phyloP scores from a whole-genome alignment of 2,797 vertebrate genomes.

The Malurus leucopterus region DNA sequence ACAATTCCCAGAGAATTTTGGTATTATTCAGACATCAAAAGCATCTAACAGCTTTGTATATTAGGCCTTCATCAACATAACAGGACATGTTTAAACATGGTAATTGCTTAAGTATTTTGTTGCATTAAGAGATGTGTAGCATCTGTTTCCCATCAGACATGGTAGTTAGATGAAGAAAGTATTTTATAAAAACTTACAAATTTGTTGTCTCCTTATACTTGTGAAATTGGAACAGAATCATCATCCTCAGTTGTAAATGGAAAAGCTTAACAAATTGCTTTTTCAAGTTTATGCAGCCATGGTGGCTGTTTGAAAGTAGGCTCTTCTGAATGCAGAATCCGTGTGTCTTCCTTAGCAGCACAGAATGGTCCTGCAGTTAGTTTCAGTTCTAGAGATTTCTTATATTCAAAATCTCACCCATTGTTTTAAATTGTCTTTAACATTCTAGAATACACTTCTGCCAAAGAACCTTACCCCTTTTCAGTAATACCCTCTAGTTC shows the following conservation, averaged over 20 bases:
- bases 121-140: background rate
- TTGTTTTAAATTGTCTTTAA: background rate
- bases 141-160: background rate
- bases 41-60: background rate
- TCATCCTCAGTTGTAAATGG: background rate
- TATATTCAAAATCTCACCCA: background rate
- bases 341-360: background rate
- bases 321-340: background rate
- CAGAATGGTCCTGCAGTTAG: background rate
- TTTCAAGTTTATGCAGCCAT: background rate
- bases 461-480: background rate
- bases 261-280: background rate
- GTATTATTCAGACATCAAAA: background rate
- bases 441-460: background rate
- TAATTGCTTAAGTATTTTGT: background rate
- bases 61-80: background rate
- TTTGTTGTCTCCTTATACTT: background rate
- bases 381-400: background rate
- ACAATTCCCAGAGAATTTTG: background rate
- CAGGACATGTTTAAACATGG: background rate
- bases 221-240: background rate
- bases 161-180: background rate
- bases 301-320: background rate
- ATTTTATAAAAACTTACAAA: background rate
- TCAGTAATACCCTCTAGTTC: background rate